These are phyloP conservation scores for Spodoptera frugiperda DNA, from an alignment of 1,140 invertebrate genomes.

Conservation along the genomic window DNA sequence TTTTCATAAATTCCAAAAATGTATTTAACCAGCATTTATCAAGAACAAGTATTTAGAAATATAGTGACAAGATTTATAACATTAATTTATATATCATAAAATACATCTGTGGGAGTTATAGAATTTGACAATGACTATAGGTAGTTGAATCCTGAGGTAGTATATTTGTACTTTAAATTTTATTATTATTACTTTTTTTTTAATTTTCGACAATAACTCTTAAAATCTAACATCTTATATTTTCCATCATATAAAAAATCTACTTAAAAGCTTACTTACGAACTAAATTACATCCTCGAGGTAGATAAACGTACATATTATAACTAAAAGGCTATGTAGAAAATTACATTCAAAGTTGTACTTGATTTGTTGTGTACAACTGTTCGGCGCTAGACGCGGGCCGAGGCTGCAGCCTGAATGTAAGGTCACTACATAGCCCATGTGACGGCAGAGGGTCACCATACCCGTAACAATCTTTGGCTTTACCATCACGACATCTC, in stretches of 20 bases:
- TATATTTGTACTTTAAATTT: constrained; percentile 84
- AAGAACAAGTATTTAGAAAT: constrained; percentile 45
- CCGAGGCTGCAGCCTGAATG: constrained; percentile 57
- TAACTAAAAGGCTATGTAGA: constrained; percentile 73
- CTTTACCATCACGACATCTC: constrained; percentile 86
- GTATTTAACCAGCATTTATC: constrained; percentile 53
- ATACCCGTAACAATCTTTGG: constrained; percentile 87
- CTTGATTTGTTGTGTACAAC: constrained; percentile 16
- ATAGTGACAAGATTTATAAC: constrained; percentile 58
- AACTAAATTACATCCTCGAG: constrained; percentile 82
- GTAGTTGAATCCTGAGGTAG: constrained; percentile 86
- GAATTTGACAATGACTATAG: constrained; percentile 64
- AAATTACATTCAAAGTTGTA: constrained; percentile 60
- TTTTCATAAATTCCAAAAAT: constrained; percentile 52
- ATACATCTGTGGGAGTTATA: constrained; percentile 66
- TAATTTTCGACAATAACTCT: constrained; percentile 74
- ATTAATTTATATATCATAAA: constrained; percentile 60
- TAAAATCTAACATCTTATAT: constrained; percentile 75
- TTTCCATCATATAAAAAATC: constrained; percentile 83
- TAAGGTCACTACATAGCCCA: constrained; percentile 66
- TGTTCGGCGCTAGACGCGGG: not conserved
- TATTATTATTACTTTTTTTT: constrained; percentile 65
- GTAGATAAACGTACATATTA: constrained; percentile 84
- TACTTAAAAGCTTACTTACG: constrained; percentile 81
- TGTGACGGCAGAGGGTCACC: constrained; percentile 86